Evolutionary conservation across 2,888 invertebrate genomes (phyloP).

Genomic region (Alviniconcha strummeri): DNA sequence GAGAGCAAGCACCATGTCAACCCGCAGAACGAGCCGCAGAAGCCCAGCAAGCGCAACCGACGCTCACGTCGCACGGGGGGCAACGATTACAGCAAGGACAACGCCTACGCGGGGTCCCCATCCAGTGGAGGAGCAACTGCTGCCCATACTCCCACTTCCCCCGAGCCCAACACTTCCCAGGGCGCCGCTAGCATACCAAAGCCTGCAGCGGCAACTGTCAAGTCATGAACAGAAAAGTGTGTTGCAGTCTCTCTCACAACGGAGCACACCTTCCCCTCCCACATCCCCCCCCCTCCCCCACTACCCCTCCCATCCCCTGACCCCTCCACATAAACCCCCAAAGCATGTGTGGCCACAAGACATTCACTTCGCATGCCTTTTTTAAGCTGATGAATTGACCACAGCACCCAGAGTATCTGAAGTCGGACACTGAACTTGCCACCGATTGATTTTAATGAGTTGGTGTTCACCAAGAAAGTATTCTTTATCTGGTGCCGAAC

Average conservation of each 20-base stretch:
- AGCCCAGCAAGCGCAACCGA: slow-evolving; percentile 73
- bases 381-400: not conserved
- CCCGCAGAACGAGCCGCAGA: slow-evolving; percentile 74
- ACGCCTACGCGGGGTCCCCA: slow-evolving; percentile 26
- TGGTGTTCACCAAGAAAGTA: not conserved
- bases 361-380: no score
- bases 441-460: not conserved
- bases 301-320: no score
- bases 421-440: no score
- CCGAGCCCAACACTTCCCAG: slow-evolving; percentile 2
- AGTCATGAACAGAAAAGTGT: not conserved
- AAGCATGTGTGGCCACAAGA: no score
- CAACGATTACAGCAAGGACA: slow-evolving; percentile 38
- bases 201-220: slow-evolving; percentile 21
- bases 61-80: slow-evolving; percentile 40
- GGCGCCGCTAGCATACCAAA: not conserved
- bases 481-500: not conserved
- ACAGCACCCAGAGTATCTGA: not conserved
- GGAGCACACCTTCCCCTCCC: no score
- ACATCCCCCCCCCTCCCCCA: no score
- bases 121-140: not conserved
- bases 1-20: slow-evolving; percentile 56
- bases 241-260: not conserved
- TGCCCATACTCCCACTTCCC: not conserved
- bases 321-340: no score